phyloP scores from a whole-genome alignment of 2,888 invertebrate species.

The Nemotelus pantherinus region DNA sequence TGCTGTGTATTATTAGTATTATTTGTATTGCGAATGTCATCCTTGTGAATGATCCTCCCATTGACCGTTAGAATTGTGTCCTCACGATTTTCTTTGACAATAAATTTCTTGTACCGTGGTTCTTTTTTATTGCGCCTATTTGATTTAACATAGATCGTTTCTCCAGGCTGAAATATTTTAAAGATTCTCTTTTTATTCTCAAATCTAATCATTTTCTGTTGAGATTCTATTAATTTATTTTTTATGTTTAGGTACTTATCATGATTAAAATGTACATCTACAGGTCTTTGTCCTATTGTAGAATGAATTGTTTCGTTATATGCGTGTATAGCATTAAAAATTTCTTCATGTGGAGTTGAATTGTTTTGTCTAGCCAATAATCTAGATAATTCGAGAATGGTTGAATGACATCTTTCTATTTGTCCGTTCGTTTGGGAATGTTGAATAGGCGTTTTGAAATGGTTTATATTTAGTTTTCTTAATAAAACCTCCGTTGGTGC shows the following conservation, averaged over 20 bases:
- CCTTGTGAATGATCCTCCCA: constrained; percentile 23
- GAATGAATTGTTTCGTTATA: constrained; percentile 40
- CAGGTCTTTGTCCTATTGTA: not conserved
- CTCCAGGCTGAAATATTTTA: constrained; percentile 6
- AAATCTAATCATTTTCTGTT: not conserved
- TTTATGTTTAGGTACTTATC: not conserved
- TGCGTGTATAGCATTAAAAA: constrained; percentile 10
- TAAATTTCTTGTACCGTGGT: not conserved
- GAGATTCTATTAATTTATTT: not conserved
- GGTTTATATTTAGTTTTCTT: constrained; percentile 1
- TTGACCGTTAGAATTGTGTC: constrained; percentile 20
- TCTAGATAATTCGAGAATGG: constrained; percentile 20
- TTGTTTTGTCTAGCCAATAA: constrained; percentile 8
- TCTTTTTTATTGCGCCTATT: constrained; percentile 6
- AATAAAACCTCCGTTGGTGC: not conserved
- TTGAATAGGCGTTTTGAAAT: not conserved
- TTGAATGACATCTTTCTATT: constrained; percentile 29
- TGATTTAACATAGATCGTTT: not conserved
- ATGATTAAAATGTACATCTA: constrained; percentile 24
- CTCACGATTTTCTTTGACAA: constrained; percentile 14
- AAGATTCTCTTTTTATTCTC: constrained; percentile 25
- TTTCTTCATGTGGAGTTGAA: not conserved
- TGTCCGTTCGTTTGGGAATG: constrained; percentile 32
- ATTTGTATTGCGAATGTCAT: constrained; percentile 3
- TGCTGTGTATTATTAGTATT: not conserved